Conservation (phyloP, 2,113 vertebrate genomes). For the Tamias sibiricus region DNA sequence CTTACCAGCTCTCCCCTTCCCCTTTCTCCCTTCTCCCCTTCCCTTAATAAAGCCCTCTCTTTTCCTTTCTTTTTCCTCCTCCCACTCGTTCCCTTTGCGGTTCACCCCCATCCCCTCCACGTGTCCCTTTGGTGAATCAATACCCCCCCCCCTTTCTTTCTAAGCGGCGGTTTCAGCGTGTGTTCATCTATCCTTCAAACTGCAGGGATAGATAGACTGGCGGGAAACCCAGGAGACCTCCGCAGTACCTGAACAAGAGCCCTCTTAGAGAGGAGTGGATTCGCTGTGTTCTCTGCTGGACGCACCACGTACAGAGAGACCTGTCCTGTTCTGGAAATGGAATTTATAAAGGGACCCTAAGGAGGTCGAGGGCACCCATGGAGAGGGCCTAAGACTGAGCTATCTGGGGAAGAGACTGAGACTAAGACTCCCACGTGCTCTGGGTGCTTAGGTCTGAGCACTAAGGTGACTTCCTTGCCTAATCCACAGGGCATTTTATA, state of each 20-base stretch:
- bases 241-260: not conserved
- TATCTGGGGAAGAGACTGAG: not conserved
- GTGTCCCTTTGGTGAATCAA: no score
- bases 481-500: rapidly evolving
- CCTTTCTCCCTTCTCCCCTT: no score
- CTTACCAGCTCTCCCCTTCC: no score
- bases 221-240: not conserved
- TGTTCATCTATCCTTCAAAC: no score
- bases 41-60: no score
- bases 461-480: not conserved
- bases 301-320: not conserved
- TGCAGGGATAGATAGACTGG: not conserved
- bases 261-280: not conserved
- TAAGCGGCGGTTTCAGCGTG: no score
- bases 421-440: not conserved
- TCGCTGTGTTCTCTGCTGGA: not conserved
- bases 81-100: no score
- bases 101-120: no score
- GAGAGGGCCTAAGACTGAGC: not conserved
- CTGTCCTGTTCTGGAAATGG: not conserved
- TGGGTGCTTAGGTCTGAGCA: not conserved
- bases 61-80: no score
- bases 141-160: no score
- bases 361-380: not conserved
- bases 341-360: not conserved